These are phyloP conservation scores for Drosophila sproati DNA, from an alignment of 1,140 invertebrate genomes.

Conservation along the genomic window DNA sequence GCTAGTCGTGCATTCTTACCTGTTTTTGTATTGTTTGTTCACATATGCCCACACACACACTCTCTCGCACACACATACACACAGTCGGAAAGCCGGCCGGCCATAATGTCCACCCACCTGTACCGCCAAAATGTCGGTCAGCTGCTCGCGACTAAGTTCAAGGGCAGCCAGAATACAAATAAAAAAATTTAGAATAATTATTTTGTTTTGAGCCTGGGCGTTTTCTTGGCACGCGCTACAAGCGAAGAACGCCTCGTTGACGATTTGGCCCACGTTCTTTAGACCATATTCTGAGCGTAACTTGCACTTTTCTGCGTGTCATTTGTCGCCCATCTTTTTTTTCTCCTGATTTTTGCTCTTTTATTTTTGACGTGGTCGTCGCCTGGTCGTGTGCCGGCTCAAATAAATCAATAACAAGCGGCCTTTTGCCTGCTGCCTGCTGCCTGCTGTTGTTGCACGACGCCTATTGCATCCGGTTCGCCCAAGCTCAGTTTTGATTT, in stretches of 20 bases:
- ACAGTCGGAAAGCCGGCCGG: slow-evolving; percentile 4
- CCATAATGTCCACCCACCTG: slow-evolving; percentile 63
- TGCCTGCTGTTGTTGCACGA: slow-evolving; percentile 28
- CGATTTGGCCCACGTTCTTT: slow-evolving; percentile 62
- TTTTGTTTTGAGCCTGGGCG: slow-evolving; percentile 15
- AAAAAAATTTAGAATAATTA: slow-evolving; percentile 46
- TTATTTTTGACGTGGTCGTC: slow-evolving; percentile 63
- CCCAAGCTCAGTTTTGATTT: slow-evolving; percentile 50
- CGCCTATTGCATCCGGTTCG: slow-evolving; percentile 77
- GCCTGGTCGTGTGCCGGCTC: slow-evolving; percentile 71
- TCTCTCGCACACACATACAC: background rate
- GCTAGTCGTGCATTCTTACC: background rate
- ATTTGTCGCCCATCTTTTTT: slow-evolving; percentile 34
- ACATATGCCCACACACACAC: slow-evolving; percentile 28
- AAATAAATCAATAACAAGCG: slow-evolving; percentile 71
- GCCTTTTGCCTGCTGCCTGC: slow-evolving; percentile 31
- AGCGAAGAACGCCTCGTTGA: slow-evolving; percentile 58
- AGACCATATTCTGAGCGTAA: slow-evolving; percentile 26
- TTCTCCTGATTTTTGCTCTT: no score
- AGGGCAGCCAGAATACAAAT: slow-evolving; percentile 48
- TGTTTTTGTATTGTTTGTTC: slow-evolving; percentile 32
- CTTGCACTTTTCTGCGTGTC: slow-evolving; percentile 72
- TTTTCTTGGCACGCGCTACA: slow-evolving; percentile 62
- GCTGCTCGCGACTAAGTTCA: slow-evolving; percentile 56
- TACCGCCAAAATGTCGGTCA: slow-evolving; percentile 70